A percentile compares a stretch with the other conserved stretches of the same genome.
These are phyloP conservation scores for Hydrotaea cyrtoneurina DNA, from an alignment of 2,888 invertebrate genomes.

Conservation along the genomic window DNA sequence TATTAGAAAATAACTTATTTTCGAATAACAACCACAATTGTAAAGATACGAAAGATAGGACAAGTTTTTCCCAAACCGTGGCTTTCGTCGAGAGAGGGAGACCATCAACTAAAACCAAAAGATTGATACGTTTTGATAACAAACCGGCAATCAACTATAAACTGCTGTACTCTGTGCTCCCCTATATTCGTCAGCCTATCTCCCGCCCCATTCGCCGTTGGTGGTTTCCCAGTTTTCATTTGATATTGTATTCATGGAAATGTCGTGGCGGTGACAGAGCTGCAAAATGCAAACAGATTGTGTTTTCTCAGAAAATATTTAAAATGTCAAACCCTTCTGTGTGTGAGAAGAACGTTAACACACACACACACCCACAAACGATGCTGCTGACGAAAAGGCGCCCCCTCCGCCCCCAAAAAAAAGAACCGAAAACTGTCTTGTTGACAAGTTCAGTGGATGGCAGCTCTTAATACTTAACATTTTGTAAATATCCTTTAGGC, in stretches of 20 bases:
- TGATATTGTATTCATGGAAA: background rate
- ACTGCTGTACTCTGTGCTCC: background rate
- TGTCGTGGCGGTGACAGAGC: background rate
- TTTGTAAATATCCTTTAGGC: background rate
- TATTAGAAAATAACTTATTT: background rate
- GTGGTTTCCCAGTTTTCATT: background rate
- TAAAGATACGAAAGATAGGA: background rate
- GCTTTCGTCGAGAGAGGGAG: background rate
- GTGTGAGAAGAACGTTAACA: background rate
- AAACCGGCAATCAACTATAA: background rate
- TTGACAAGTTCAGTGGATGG: slow-evolving; percentile 18
- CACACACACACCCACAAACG: background rate
- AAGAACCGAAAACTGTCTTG: background rate
- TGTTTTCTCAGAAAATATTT: background rate
- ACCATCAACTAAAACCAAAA: slow-evolving; percentile 2
- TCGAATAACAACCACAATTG: background rate
- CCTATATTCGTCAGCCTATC: background rate
- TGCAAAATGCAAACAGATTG: slow-evolving; percentile 16
- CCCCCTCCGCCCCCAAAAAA: too few species aligned
- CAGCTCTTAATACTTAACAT: slow-evolving; percentile 8
- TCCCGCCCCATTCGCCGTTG: background rate
- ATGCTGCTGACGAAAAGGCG: background rate
- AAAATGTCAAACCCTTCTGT: background rate
- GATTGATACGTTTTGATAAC: slow-evolving; percentile 32
- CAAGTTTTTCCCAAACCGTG: background rate